Percentiles rank a stretch among this genome's conserved stretches.
Conservation (phyloP, 2,797 vertebrate species). For the Potorous gilbertii region DNA sequence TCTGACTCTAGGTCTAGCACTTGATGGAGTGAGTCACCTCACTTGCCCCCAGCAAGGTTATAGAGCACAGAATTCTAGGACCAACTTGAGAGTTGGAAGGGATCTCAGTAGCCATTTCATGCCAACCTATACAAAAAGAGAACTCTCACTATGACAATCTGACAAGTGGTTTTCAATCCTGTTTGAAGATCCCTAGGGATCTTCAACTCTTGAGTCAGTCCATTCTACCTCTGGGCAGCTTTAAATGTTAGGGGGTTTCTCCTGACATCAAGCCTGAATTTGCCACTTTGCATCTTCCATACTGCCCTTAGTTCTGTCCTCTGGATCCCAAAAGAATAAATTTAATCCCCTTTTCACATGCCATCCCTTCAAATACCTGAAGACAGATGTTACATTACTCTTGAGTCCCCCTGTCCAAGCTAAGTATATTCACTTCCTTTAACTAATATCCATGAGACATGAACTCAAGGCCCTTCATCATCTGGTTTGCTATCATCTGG, state of each 20-base stretch:
- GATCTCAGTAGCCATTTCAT: neutral
- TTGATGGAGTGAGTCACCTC: neutral
- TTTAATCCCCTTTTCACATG: neutral
- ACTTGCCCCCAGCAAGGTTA: neutral
- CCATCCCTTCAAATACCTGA: neutral
- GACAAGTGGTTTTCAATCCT: neutral
- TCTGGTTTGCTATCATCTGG: neutral
- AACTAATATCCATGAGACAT: neutral
- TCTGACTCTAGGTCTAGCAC: neutral
- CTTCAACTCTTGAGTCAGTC: neutral
- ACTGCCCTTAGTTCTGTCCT: neutral
- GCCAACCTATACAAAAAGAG: neutral
- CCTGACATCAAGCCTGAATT: neutral
- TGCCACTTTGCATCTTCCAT: neutral
- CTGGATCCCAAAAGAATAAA: neutral
- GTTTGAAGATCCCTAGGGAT: neutral
- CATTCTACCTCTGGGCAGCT: neutral
- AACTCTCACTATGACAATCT: neutral
- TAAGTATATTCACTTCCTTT: neutral
- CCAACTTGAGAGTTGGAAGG: neutral
- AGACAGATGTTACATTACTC: neutral
- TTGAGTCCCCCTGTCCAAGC: neutral
- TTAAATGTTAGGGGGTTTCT: neutral
- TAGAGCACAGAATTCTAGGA: neutral
- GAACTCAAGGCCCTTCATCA: neutral